A percentile compares a stretch with the other conserved stretches of the same genome.
These are phyloP conservation scores for Cerastoderma edule DNA, from an alignment of 2,888 invertebrate species.

Conservation along the genomic window DNA sequence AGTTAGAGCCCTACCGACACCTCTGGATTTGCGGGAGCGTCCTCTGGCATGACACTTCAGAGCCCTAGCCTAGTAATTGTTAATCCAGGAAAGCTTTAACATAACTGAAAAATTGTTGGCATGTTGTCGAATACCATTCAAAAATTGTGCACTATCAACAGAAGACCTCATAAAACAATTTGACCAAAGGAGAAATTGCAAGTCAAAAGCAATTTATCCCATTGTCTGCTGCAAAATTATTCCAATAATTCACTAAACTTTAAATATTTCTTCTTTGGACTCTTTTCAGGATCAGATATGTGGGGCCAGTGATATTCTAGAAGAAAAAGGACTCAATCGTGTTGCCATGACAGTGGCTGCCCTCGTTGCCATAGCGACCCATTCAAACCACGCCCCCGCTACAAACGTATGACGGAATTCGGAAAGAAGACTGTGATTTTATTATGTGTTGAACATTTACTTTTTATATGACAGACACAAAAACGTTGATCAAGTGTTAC, in stretches of 20 bases:
- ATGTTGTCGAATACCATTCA: background rate
- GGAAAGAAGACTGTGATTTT: conserved; percentile 17
- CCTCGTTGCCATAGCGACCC: conserved; percentile 85
- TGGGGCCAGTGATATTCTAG: conserved; percentile 95
- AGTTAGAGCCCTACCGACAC: no score
- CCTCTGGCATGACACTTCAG: no score
- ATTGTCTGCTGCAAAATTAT: background rate
- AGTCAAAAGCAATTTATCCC: background rate
- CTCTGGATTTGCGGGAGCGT: no score
- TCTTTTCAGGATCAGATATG: conserved; percentile 92
- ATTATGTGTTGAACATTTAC: no score
- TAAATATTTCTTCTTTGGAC: background rate
- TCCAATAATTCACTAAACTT: background rate
- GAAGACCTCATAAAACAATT: no score
- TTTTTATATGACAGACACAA: no score
- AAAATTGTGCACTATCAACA: background rate
- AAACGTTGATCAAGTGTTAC: no score
- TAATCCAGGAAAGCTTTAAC: background rate
- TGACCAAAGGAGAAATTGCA: no score
- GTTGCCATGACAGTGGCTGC: conserved; percentile 95
- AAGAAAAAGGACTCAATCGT: conserved; percentile 92
- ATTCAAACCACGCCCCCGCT: conserved; percentile 64
- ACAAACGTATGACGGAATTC: conserved; percentile 53
- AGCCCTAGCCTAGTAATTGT: no score
- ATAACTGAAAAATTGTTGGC: background rate